Conservation (phyloP, 2,888 invertebrate genomes). For the Ophonus ardosiacus region DNA sequence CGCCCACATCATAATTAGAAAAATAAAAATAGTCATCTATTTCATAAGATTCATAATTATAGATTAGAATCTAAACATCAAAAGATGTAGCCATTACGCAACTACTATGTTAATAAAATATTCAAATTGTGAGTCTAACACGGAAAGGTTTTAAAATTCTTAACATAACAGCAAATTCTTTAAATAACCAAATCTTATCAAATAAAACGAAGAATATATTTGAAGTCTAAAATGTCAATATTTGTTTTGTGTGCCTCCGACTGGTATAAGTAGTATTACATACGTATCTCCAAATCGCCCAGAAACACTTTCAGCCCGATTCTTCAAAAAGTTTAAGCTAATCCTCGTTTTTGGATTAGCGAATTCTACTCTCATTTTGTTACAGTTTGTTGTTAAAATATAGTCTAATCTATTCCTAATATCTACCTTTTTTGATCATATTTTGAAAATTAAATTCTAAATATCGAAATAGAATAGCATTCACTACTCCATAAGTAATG, state of each 20-base stretch:
- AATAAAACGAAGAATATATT: not conserved
- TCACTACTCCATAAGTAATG: too few relatives aligned
- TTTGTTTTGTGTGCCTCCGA: not conserved
- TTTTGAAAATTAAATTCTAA: too few relatives aligned
- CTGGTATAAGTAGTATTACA: too few relatives aligned
- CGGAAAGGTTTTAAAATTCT: not conserved
- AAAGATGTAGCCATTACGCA: not conserved
- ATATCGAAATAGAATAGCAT: too few relatives aligned
- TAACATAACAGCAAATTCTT: not conserved
- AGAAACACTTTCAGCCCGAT: too few relatives aligned
- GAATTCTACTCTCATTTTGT: too few relatives aligned
- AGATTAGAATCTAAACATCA: not conserved
- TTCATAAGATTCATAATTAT: constrained; percentile 5
- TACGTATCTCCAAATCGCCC: too few relatives aligned
- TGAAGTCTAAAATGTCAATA: not conserved
- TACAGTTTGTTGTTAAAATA: too few relatives aligned
- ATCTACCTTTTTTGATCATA: too few relatives aligned
- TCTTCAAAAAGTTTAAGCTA: too few relatives aligned
- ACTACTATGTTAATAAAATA: not conserved
- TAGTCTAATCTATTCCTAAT: too few relatives aligned
- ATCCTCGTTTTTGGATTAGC: too few relatives aligned
- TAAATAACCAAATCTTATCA: not conserved
- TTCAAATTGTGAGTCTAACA: not conserved
- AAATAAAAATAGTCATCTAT: not conserved
- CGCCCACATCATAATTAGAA: not conserved